Base-by-base conservation (phyloP, 2,888 invertebrate genomes). In the Calliscelio sp. region DNA sequence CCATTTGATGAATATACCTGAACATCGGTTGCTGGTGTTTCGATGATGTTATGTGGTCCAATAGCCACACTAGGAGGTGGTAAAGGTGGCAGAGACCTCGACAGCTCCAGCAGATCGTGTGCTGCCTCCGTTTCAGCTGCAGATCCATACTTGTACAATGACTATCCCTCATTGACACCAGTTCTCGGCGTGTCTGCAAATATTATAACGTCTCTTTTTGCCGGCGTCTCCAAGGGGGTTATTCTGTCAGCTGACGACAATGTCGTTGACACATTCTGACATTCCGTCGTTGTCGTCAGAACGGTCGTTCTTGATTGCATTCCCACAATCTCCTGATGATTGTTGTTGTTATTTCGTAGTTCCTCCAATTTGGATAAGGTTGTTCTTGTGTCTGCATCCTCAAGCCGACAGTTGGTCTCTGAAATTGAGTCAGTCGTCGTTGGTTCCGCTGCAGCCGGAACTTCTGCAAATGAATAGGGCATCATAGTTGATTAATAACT, bases 111-210 rank as follows among this genome's bases (percentile, higher is more conserved):
- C 84, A 96, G 94, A 92, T 97, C 97, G 92, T 97, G 97, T 0
- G 98, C 98, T 35, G 97, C 97, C 93, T 97, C 97, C 10, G 97
- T 97, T 93, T 98, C 98, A 90, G 97, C 97, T 25, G 96, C 95
- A 2, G 93, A 93, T 79, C 93, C 87, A 22, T 93, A 92, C 41
- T 90, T 91, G 75, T 92, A 92, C 78, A 93, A 87, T 55, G 89
- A 87, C 28, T 87, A 74, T 25, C 81, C 88, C 35, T 66, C 82
- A 68, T 73, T 88, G 28, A 81, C 49, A 16, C 4, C 46, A 0
- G 71, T 32, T 55, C 28, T 78, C 1, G 81, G 28, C 6, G 57
- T 14, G 8, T 66, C 53, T 7, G 44, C 22, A 63, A 78, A 81
- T 32, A 66, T 73, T 11, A 51, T 14, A 5, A 5, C 41, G 4